A percentile compares a stretch with the other conserved stretches of the same genome.
phyloP scores from a whole-genome alignment of 2,113 vertebrate genomes.

The Saguinus imperator region DNA sequence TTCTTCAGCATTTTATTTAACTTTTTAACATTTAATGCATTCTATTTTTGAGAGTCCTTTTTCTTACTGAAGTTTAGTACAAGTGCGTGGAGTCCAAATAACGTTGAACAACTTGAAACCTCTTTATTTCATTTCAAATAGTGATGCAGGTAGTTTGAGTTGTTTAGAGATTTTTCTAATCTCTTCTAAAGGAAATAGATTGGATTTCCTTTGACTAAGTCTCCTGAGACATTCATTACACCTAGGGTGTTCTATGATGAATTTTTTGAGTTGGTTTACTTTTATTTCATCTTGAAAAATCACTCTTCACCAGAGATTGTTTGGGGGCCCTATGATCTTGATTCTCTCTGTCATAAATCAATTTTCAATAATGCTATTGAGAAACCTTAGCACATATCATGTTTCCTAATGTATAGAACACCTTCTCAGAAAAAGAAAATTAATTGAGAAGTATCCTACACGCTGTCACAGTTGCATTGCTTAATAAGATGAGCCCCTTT shows the following conservation, averaged over 20 bases:
- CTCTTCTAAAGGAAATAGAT: constrained; percentile 1
- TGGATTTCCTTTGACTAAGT: background rate
- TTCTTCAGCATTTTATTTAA: background rate
- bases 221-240: background rate
- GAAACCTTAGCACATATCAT: constrained; percentile 34
- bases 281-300: constrained; percentile 63
- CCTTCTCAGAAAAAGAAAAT: constrained; percentile 50
- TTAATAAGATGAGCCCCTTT: constrained; percentile 22
- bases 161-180: constrained; percentile 11
- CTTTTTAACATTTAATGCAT: background rate
- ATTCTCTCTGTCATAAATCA: constrained; percentile 67
- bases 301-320: constrained; percentile 37
- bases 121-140: constrained; percentile 22
- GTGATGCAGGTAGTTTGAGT: background rate
- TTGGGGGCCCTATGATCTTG: constrained; percentile 27
- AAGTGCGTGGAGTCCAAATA: background rate
- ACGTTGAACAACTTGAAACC: background rate
- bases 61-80: background rate
- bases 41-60: background rate
- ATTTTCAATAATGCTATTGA: constrained; percentile 42
- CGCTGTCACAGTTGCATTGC: background rate
- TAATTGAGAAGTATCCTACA: constrained; percentile 64
- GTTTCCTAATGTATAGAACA: constrained; percentile 18
- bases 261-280: constrained; percentile 46
- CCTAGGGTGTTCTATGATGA: constrained; percentile 7